phyloP scores from a whole-genome alignment of 2,113 vertebrate genomes.

The Menura novaehollandiae region DNA sequence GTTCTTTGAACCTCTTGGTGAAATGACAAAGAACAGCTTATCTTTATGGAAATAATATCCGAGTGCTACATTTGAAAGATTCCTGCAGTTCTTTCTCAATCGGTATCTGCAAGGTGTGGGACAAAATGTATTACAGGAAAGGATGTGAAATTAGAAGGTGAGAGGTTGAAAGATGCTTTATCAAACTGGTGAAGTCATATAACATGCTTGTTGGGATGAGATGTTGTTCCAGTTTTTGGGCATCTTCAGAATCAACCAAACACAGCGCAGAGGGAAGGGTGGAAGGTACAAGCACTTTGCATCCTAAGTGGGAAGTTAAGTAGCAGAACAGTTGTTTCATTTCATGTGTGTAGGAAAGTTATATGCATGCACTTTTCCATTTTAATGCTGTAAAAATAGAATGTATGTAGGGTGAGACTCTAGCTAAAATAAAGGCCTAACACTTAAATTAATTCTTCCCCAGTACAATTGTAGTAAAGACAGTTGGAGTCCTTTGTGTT shows the following conservation, averaged over 20 bases:
- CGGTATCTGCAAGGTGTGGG: not conserved
- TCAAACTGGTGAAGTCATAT: not conserved
- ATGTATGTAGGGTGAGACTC: not conserved
- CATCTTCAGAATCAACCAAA: not conserved
- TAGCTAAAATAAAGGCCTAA: not conserved
- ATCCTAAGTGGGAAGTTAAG: not conserved
- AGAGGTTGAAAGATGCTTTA: not conserved
- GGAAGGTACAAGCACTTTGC: not conserved
- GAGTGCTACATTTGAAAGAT: not conserved
- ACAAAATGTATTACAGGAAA: not conserved
- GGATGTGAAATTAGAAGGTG: not conserved
- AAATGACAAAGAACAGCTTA: not conserved
- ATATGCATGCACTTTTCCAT: not conserved
- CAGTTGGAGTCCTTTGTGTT: not conserved
- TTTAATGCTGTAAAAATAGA: not conserved
- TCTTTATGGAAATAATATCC: not conserved
- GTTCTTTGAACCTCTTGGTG: not conserved
- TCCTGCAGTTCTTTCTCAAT: not conserved
- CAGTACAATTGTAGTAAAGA: not conserved
- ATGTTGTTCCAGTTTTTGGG: not conserved
- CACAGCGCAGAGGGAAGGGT: rapidly evolving
- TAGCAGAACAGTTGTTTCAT: not conserved
- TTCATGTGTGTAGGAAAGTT: not conserved
- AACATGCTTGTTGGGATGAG: not conserved
- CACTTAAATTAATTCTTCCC: not conserved